A percentile compares a stretch with the other conserved stretches of the same genome.
These are phyloP conservation scores for Clepsis dumicolana DNA, from an alignment of 2,888 invertebrate genomes.

Conservation along the genomic window DNA sequence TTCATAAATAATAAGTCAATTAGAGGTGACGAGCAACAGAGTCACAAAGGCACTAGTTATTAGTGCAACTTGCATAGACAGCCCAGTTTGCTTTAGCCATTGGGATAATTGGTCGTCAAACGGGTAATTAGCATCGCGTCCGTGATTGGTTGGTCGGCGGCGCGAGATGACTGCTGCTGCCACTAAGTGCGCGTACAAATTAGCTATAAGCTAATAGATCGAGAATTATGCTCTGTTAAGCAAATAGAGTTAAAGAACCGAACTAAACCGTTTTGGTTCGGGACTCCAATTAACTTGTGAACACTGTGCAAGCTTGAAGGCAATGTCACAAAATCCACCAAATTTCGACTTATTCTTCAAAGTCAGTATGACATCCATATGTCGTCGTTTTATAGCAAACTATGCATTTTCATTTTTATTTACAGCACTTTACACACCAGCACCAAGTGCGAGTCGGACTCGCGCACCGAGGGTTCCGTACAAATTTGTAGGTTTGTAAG, in stretches of 20 bases:
- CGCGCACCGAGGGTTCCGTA: no score
- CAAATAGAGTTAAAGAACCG: neutral
- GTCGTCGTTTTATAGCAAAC: no score
- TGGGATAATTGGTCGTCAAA: conserved; percentile 24
- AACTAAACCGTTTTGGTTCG: no score
- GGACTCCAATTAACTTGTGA: no score
- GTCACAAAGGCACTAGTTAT: conserved; percentile 12
- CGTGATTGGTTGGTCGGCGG: conserved; percentile 6
- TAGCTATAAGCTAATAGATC: conserved; percentile 1
- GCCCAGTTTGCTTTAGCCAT: conserved; percentile 10
- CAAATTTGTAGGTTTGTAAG: no score
- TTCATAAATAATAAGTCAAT: neutral
- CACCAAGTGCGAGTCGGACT: no score
- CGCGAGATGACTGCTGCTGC: neutral
- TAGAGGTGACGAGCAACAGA: conserved; percentile 2
- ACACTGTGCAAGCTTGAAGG: no score
- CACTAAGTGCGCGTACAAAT: conserved; percentile 7
- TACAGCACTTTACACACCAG: no score
- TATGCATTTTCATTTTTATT: no score
- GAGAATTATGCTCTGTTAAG: neutral
- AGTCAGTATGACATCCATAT: no score
- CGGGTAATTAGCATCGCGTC: conserved; percentile 17
- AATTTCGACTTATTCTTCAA: no score
- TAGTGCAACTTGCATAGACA: conserved; percentile 5
- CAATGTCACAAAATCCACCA: no score